Base-by-base conservation (phyloP, 1,140 invertebrate species). In the Ostrea denselamellosa region DNA sequence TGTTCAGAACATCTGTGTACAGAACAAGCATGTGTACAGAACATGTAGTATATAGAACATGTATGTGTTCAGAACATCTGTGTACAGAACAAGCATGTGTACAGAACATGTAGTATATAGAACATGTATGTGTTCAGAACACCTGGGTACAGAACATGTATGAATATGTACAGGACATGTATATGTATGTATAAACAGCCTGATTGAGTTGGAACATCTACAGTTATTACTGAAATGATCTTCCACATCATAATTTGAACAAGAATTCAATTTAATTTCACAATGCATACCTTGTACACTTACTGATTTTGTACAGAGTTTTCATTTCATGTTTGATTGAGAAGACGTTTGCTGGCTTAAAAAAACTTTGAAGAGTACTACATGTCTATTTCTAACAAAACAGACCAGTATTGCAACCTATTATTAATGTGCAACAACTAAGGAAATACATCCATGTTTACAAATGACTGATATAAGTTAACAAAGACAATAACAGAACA, bases 401-500 rank as follows among this genome's bases (percentile, higher is more conserved):
- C 2, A 14, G 14, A 19, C n/a, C 17, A 7, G 17, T 62, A 62
- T 62, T 62, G 17, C n/a, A 62, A 62, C 56, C n/a, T 19, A 62
- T 14, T 77, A 28, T 77, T 34, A 25, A 77, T 28, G 68, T 77
- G 68, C 68, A 77, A 77, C 68, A 77, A 25, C 68, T 14, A 25
- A 14, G 68, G 68, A 34, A 77, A 34, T 77, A 77, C 68, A 77
- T 28, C 7, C 28, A 77, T 25, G 28, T 28, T 14, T 77, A 77
- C 68, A 77, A 77, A 28, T 25, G 28, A 8, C 28, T 77, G 68
- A 77, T 77, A 77, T 77, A 77, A 77, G 68, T 77, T 77, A 77
- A 77, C 68, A 77, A 34, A 28, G 28, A 77, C 68, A 77, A 28
- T 77, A 77, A 77, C 68, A 77, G 25, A 77, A 77, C 68, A 77